Base-by-base conservation (phyloP, 2,888 invertebrate genomes). In the Leucoma salicis region DNA sequence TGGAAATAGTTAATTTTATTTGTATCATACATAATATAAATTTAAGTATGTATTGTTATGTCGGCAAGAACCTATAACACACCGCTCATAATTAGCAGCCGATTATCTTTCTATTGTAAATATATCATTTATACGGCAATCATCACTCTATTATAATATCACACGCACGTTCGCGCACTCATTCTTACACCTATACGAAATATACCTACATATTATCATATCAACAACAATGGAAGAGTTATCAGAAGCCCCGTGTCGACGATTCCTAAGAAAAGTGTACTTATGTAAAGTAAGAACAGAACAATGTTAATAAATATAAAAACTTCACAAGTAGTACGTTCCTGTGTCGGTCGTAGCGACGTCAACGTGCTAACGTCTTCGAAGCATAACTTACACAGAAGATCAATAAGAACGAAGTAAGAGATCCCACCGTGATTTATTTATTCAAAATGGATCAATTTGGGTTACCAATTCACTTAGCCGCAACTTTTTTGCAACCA, bases 151-250 rank as follows among this genome's bases (percentile, higher is more conserved):
- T 34, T 42, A 49, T 58, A 56, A 63, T 68, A 69, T 70, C 75
- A 71, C 66, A 63, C 71, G 64, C 66, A 63, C 75, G 63, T 57
- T 54, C 69, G 60, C 69, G 58, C 73, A 72, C 63, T 58, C 73
- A 21, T 4, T 58, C 57, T 45, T 59, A 44, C 70, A 57, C 66
- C 60, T 50, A 57, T 66, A 66, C 57, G 4, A 18, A 61, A 63
- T 62, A 54, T 62, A 51, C 61, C 66, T 66, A 16, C 27, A n/a
- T 4, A n/a, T 11, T 27, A 27, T 27, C n/a, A 68, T 68, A 69
- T 72, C 67, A 76, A 75, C 72, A 84, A 83, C 74, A 82, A 80
- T 85, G 85, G 85, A 87, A 87, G 85, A 83, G 63, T 76, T 70
- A 57, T 78, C 65, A 81, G 84, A 84, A 86, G 81, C 78, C 76